Evolutionary conservation across 2,888 invertebrate species (phyloP), one percentile per base, ranked within the genome.

Genomic region (Perithous albicinctus): DNA sequence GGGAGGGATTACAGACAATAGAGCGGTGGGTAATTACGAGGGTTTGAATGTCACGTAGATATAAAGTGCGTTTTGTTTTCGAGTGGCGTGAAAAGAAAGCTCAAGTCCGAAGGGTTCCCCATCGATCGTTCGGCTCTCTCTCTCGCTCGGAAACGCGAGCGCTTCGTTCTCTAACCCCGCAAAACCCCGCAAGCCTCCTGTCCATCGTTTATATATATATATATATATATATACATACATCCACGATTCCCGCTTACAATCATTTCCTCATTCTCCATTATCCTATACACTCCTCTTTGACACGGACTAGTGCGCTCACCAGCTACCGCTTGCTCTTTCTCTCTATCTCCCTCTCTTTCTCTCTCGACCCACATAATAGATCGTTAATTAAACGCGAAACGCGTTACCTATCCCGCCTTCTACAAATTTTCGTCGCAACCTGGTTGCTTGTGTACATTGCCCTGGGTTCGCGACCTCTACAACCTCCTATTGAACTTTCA

Each of bases 91-190:
- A 26, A 59, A 72, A 23, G 35, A 63, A 78, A 54, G 41, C 70
- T 70, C 48, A 63, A 72, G 51, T 72, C 59, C 83, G 81, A 83
- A 85, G 85, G 84, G 83, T 83, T 86, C 85, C 51, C 87, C 88
- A 89, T 89, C 89, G 89, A 89, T 89, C 90, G 89, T 86, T 88
- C 78, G 85, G 80, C 80, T 7, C 46, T 23, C 54, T 80, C 80
- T 54, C 54, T 20, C 23, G 23, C 26, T 63, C 66, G 78, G 81
- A 77, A 75, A 78, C 81, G 69, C 83, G 84, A 80, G 86, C 67
- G 59, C 64, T 73, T 64, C 48, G 54, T 69, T 41, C 67, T 26
- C 72, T 61, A 64, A 41, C 54, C 46, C 51, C 69, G 46, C 66
- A 32, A 56, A n/a, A 20, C 26, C 43, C 35, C 61, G 10, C 54